Base-by-base conservation (phyloP, 2,113 vertebrate genomes). In the Pterophyllum scalare region DNA sequence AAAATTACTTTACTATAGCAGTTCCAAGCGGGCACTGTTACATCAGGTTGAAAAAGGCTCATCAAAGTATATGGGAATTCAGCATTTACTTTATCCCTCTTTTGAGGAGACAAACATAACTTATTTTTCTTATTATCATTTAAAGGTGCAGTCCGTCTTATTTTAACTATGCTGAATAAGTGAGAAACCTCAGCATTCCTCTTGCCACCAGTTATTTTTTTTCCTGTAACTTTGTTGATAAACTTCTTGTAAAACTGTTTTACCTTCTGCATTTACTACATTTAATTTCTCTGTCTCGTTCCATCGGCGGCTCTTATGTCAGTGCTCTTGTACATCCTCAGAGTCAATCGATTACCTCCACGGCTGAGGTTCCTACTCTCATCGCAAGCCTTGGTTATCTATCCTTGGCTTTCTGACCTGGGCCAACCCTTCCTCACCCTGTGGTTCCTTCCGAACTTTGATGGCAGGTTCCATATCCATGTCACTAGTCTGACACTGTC, bases 381-480 rank as follows among this genome's bases (percentile, higher is more conserved):
- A 56, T 90, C 62, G 79, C 90, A 92, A 33, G 64, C 75, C n/a
- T 64, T 81, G 81, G 56, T 59, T 90, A 90, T 94, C 90, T 88
- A 85, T 93, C 84, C 88, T 72, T 77, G 80, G 77, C 89, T 81
- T 61, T 80, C 80, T 92, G 88, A 92, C 92, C 93, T 31, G 58
- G 86, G 84, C 87, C 90, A 89, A 91, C 91, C 88, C 84, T 43
- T 54, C 52, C 82, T 82, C 81, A 78, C 79, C 83, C 86, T n/a
- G 24, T 64, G 82, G 87, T 91, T 93, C 88, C 91, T 92, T 89
- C 93, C 88, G 83, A 95, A 95, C 94, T 95, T 92, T 96, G 96
- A 97, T 96, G 96, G 94, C 95, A 96, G 88, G 88, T 89, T 96
- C 94, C 93, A 91, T 96, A 95, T 94, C 95, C 85, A 91, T 96